Percentiles rank a stretch among this genome's conserved stretches.
These are phyloP conservation scores for Patella depressa DNA, from an alignment of 2,888 invertebrate species.

Conservation along the genomic window DNA sequence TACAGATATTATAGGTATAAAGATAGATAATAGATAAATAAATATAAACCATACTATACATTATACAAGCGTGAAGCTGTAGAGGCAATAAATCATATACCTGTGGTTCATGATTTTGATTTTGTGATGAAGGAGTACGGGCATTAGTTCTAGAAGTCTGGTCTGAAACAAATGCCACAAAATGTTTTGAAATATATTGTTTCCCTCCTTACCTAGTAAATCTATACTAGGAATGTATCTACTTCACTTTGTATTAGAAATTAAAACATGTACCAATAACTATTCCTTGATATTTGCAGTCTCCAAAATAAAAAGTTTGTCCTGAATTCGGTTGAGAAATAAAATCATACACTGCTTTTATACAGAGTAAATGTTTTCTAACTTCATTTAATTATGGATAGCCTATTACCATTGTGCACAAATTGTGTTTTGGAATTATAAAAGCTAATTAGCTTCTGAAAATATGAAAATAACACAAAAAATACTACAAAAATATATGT, in stretches of 20 bases:
- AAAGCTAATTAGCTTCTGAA: no score
- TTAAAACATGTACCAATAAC: no score
- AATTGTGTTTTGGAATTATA: no score
- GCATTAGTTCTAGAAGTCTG: neutral
- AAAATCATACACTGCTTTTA: no score
- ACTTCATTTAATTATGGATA: no score
- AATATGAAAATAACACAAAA: no score
- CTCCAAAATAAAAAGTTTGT: neutral
- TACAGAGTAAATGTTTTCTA: no score
- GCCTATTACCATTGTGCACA: no score
- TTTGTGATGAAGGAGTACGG: slow-evolving; percentile 4
- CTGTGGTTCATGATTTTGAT: neutral
- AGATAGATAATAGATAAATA: no score
- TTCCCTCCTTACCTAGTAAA: neutral
- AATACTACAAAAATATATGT: no score
- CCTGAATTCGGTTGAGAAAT: neutral
- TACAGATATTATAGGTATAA: no score
- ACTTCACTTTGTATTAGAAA: no score
- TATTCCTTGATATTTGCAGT: neutral
- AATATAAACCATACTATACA: neutral
- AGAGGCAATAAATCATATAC: neutral
- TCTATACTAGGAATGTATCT: neutral
- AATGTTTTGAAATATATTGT: neutral
- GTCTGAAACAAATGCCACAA: slow-evolving; percentile 9
- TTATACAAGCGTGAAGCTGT: neutral